Percentiles rank a stretch among this genome's conserved stretches.
These are phyloP conservation scores for Coleophora deauratella DNA, from an alignment of 2,888 invertebrate genomes.

Conservation along the genomic window DNA sequence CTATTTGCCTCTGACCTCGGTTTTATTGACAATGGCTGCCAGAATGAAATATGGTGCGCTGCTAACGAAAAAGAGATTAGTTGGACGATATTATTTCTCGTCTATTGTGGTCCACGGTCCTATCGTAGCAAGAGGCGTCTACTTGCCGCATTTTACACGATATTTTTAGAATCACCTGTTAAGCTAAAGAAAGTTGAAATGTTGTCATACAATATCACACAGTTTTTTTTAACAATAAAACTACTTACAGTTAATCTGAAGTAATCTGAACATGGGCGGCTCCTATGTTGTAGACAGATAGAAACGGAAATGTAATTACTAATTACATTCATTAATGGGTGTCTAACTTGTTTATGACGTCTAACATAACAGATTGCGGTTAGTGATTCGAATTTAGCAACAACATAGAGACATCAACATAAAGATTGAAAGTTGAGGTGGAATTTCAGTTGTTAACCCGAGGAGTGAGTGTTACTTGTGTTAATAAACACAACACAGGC, in stretches of 20 bases:
- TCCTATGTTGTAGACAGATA: too few relatives aligned
- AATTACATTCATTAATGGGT: too few relatives aligned
- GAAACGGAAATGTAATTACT: too few relatives aligned
- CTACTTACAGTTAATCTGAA: too few relatives aligned
- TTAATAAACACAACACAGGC: neutral
- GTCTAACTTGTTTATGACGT: too few relatives aligned
- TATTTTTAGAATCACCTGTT: constrained; percentile 54
- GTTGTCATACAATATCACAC: constrained; percentile 37
- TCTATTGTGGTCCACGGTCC: constrained; percentile 34
- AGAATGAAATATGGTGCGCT: constrained; percentile 70
- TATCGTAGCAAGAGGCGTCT: constrained; percentile 36
- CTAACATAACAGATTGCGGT: too few relatives aligned
- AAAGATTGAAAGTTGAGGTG: neutral
- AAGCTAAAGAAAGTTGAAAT: constrained; percentile 47
- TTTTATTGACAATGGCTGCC: constrained; percentile 71
- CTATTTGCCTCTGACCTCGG: constrained; percentile 71
- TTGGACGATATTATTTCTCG: constrained; percentile 57
- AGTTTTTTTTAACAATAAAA: too few relatives aligned
- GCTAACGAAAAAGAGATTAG: constrained; percentile 69
- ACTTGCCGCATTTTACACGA: constrained; percentile 43
- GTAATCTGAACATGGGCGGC: too few relatives aligned
- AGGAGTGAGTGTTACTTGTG: neutral
- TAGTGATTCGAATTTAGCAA: too few relatives aligned
- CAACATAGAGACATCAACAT: too few relatives aligned
- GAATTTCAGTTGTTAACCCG: neutral